Conservation (phyloP, 2,113 vertebrate species). For the Gallinago media region DNA sequence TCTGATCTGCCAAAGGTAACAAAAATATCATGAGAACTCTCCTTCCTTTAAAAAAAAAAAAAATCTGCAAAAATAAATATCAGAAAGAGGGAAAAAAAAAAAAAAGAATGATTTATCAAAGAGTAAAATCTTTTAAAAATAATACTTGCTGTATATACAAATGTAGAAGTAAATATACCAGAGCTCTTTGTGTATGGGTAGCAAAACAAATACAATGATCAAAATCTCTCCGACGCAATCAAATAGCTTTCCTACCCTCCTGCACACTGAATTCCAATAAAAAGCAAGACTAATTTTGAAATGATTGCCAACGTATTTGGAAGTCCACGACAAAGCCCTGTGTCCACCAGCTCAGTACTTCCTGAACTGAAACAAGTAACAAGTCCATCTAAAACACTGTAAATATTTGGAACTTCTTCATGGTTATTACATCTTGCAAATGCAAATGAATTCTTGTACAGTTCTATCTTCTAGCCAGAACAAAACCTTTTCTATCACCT, state of each 20-base stretch:
- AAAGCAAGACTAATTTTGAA: background rate
- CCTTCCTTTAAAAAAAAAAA: background rate
- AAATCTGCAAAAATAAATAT: background rate
- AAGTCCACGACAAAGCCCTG: background rate
- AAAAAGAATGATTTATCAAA: background rate
- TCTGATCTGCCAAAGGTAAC: background rate
- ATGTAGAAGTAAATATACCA: conserved; percentile 1
- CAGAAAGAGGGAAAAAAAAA: background rate
- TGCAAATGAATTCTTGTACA: background rate
- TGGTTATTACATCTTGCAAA: background rate
- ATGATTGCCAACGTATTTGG: background rate
- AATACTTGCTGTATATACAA: background rate
- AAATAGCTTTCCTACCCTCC: background rate
- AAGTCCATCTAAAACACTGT: background rate
- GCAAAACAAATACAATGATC: background rate
- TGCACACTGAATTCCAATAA: background rate
- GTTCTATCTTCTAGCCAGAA: background rate
- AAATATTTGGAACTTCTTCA: background rate
- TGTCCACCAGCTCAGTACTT: background rate
- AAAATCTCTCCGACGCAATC: background rate
- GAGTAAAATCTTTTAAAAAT: background rate
- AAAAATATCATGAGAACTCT: background rate
- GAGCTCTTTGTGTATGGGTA: background rate
- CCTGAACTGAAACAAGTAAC: background rate
- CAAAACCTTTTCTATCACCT: background rate